Conservation (phyloP, 2,888 invertebrate genomes). For the Eretmocerus hayati region DNA sequence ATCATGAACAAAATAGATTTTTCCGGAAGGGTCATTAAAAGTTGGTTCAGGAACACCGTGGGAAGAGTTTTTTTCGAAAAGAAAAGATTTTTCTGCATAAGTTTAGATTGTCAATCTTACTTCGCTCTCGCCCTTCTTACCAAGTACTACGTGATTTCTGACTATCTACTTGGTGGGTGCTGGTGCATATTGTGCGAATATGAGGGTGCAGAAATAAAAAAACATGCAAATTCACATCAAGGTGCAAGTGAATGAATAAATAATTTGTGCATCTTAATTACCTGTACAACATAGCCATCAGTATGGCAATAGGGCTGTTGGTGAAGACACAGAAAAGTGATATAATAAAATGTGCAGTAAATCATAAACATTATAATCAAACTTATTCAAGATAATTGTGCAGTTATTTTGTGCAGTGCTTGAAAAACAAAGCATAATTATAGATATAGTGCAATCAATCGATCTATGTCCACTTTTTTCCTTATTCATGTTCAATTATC, state of each 20-base stretch:
- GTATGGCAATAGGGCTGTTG: conserved; percentile 90
- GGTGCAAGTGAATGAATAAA: conserved; percentile 38
- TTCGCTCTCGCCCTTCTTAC: too few relatives aligned
- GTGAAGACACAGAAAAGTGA: conserved; percentile 62
- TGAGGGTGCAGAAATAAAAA: conserved; percentile 10
- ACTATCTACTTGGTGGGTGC: too few relatives aligned
- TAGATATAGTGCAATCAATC: too few relatives aligned
- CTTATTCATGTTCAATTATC: background rate
- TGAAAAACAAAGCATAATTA: background rate
- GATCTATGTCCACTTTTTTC: too few relatives aligned
- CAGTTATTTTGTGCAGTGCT: conserved; percentile 24
- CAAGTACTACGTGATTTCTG: too few relatives aligned
- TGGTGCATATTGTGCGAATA: conserved; percentile 10
- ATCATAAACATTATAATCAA: conserved; percentile 42
- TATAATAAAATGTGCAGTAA: conserved; percentile 45
- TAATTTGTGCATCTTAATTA: conserved; percentile 57
- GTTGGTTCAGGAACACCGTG: too few relatives aligned
- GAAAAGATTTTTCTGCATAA: too few relatives aligned
- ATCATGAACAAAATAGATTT: too few relatives aligned
- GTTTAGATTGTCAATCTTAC: too few relatives aligned
- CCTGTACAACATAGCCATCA: conserved; percentile 92
- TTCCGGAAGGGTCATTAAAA: too few relatives aligned
- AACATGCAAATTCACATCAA: background rate
- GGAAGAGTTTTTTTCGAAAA: too few relatives aligned
- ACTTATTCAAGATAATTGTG: conserved; percentile 26